Evolutionary conservation across 2,888 invertebrate species (phyloP).

Genomic region (Mythimna albipuncta): DNA sequence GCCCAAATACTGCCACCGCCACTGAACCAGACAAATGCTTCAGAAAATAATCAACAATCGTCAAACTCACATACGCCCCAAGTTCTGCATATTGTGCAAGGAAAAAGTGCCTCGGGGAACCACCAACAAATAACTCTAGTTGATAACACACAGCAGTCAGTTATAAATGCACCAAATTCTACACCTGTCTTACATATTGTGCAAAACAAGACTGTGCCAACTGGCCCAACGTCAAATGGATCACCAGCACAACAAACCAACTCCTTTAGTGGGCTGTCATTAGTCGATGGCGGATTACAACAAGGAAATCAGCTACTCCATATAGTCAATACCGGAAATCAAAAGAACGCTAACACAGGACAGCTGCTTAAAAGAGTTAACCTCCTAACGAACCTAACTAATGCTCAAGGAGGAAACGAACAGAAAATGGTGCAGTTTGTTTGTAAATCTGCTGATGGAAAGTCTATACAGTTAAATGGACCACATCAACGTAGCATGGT

Average conservation of each 20-base stretch:
- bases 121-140: conserved; percentile 82
- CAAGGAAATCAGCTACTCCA: conserved; percentile 88
- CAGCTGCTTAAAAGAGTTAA: conserved; percentile 88
- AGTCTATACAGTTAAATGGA: conserved; percentile 90
- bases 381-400: conserved; percentile 85
- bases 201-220: conserved; percentile 80
- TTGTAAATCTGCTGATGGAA: conserved; percentile 91
- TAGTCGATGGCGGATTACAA: conserved; percentile 85
- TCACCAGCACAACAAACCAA: conserved; percentile 75
- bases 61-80: conserved; percentile 76
- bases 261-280: conserved; percentile 82
- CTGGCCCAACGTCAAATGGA: conserved; percentile 73
- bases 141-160: conserved; percentile 84
- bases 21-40: conserved; percentile 78
- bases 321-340: conserved; percentile 86
- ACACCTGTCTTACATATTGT: conserved; percentile 88
- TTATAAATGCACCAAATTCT: conserved; percentile 80
- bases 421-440: conserved; percentile 92
- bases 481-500: conserved; percentile 90
- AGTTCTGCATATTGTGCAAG: conserved; percentile 88
- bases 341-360: conserved; percentile 80
- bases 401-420: conserved; percentile 86
- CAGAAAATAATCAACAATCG: conserved; percentile 76
- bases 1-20: conserved; percentile 87
- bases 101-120: conserved; percentile 81